Base-by-base conservation (phyloP, 2,888 invertebrate genomes). In the Palloptera scutellata region DNA sequence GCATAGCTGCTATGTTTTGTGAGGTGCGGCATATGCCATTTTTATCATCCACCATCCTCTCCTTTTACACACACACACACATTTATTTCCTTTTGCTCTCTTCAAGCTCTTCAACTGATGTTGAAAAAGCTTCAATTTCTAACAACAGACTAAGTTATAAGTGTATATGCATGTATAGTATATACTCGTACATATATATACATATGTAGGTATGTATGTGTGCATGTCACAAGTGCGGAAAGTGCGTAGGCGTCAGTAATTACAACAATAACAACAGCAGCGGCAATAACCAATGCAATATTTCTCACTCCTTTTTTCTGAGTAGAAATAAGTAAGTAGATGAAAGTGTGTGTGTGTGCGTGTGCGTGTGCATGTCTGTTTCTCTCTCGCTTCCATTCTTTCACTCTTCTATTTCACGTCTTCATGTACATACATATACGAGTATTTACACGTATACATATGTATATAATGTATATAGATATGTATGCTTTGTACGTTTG, bases 201-300 rank as follows among this genome's bases (percentile, higher is more conserved):
- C 17, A 30, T 2, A 8, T 55, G 40, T 55, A n/a, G 42, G n/a
- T 13, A 41, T 48, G 51, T 41, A 57, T 64, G 60, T 58, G 52
- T 67, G 20, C 65, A 63, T 66, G 66, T 48, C 63, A 57, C 69
- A 60, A 69, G 48, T 61, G 52, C 30, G 30, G 30, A 30, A 51
- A 41, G 51, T 61, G n/a, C 9, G 40, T 15, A 30, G 51, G 51
- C 51, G 12, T 30, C 40, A 13, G 30, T 30, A 30, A 30, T 6
- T 4, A 30, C 30, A 30, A 30, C 30, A 30, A 30, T 6, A 30
- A 30, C 30, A 6, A 30, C 30, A 30, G 6, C 30, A 30, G 30
- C 30, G 6, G 30, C 30, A 30, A 6, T 6, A 30, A 30, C 30
- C 30, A 30, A 30, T 30, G 30, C 30, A 30, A 30, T 30, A 30